Evolutionary conservation across 2,113 vertebrate species (phyloP).

Genomic region (Strix uralensis): DNA sequence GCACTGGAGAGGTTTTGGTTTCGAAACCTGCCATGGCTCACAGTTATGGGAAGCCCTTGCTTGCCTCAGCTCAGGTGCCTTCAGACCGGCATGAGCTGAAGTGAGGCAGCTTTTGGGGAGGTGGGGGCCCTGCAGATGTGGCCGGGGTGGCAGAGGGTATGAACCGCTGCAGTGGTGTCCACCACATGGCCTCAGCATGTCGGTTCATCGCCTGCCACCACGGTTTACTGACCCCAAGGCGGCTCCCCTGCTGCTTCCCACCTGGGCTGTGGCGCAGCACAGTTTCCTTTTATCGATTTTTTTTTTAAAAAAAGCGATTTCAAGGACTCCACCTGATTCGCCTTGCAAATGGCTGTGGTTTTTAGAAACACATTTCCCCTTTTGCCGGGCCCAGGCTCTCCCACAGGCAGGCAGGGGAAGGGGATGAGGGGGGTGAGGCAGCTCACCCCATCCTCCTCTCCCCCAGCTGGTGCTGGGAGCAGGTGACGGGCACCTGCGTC

Average conservation of each 20-base stretch:
- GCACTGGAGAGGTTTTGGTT: background rate
- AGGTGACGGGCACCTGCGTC: constrained; percentile 41
- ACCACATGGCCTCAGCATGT: accelerated
- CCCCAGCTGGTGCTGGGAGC: background rate
- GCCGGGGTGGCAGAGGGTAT: background rate
- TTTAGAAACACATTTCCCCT: background rate
- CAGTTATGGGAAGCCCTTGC: background rate
- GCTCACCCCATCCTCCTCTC: background rate
- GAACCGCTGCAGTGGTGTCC: background rate
- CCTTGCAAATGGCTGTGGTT: background rate
- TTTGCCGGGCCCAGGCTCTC: background rate
- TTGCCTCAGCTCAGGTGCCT: accelerated
- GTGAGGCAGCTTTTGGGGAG: background rate
- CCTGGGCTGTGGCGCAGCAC: background rate
- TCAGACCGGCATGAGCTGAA: accelerated
- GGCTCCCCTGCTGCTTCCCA: background rate
- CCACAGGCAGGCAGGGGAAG: background rate
- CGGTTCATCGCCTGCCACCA: background rate
- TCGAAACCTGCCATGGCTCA: background rate
- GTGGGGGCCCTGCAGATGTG: background rate
- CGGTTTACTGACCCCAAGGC: background rate
- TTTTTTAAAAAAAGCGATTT: background rate
- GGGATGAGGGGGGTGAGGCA: background rate
- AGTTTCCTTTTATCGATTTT: background rate
- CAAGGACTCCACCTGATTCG: background rate